phyloP scores from a whole-genome alignment of 2,797 vertebrate genomes.

The Threskiornis aethiopicus region DNA sequence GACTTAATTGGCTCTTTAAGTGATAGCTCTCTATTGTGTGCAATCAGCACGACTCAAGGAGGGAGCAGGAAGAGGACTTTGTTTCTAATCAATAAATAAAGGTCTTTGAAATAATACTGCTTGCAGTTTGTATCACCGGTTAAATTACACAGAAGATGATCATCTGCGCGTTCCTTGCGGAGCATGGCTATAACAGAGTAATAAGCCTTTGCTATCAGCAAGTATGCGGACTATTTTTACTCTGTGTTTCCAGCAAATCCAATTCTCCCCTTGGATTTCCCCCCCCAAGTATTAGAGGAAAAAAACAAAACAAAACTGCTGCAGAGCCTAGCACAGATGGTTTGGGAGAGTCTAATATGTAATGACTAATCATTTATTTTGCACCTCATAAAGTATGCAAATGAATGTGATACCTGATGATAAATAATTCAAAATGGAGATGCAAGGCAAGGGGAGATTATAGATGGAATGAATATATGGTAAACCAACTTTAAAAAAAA shows the following conservation, averaged over 20 bases:
- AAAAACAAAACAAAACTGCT: not conserved
- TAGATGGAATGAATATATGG: not conserved
- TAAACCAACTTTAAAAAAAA: not conserved
- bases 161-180: not conserved
- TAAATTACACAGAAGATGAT: conserved; percentile 4
- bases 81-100: conserved; percentile 67
- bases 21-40: conserved; percentile 60
- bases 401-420: conserved; percentile 39
- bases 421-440: conserved; percentile 54
- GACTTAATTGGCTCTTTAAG: conserved; percentile 64
- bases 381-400: conserved; percentile 57
- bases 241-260: not conserved
- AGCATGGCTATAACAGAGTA: not conserved
- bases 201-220: not conserved
- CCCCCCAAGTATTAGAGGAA: not conserved
- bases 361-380: conserved; percentile 39
- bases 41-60: conserved; percentile 59
- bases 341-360: not conserved
- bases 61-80: conserved; percentile 51
- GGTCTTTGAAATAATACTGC: conserved; percentile 51
- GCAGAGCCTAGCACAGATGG: not conserved
- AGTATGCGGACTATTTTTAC: not conserved
- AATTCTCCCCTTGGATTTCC: not conserved
- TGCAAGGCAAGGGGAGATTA: not conserved
- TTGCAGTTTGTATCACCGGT: conserved; percentile 26